Conservation (phyloP, 2,888 invertebrate genomes). For the Platycnemis pennipes region DNA sequence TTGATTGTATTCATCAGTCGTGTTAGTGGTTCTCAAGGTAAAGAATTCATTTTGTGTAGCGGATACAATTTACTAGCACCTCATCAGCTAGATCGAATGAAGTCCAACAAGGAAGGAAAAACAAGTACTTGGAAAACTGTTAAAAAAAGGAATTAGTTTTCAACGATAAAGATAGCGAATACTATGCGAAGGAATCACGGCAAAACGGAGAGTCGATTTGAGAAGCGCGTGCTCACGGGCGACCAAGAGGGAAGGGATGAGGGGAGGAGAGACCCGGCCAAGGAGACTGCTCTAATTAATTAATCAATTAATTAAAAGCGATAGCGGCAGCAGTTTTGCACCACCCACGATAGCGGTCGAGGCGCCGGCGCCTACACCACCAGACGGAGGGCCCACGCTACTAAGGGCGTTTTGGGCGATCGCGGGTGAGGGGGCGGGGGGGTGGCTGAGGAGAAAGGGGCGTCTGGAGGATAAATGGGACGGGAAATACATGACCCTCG, state of each 20-base stretch:
- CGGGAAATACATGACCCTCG: neutral
- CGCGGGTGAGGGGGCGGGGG: neutral
- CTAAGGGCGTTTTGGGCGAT: neutral
- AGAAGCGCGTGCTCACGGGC: neutral
- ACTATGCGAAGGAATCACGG: neutral
- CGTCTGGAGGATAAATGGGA: neutral
- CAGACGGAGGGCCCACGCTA: neutral
- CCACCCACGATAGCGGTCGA: constrained; percentile 34
- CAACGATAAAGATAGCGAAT: neutral
- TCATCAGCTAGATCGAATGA: too few relatives aligned
- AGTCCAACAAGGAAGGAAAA: neutral
- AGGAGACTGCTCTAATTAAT: constrained; percentile 62
- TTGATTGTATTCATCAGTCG: too few relatives aligned
- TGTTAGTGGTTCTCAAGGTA: too few relatives aligned
- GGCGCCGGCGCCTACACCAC: neutral
- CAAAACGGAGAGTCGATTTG: neutral
- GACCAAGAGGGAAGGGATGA: neutral
- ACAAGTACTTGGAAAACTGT: neutral
- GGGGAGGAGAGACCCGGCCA: neutral
- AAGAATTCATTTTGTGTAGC: too few relatives aligned
- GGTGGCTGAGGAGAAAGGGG: neutral
- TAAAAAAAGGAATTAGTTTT: neutral
- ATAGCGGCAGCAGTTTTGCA: constrained; percentile 38
- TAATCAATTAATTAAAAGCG: constrained; percentile 64
- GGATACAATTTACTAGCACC: too few relatives aligned